Evolutionary conservation across 2,113 vertebrate genomes (phyloP), one percentile per base, ranked within the genome.

Genomic region (Puma concolor): DNA sequence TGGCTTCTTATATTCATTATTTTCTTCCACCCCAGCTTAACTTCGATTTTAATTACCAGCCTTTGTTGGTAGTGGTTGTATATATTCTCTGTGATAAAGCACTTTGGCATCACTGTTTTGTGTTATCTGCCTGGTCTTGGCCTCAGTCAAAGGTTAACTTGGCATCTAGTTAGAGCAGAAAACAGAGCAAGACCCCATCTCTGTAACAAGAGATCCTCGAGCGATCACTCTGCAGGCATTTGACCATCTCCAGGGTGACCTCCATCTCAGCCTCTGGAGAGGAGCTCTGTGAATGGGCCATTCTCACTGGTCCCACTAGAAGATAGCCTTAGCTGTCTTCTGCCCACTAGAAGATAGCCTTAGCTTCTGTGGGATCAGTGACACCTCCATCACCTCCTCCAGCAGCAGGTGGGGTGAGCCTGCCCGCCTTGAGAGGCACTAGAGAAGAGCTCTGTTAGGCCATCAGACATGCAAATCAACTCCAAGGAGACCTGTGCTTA

Each of bases 381-480:
- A 38, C 60, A 13, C 10, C 38, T 17, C 31, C 38, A 3, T 2
- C 9, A 38, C 33, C 11, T 6, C 33, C 50, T 44, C 1, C 2
- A 33, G 33, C 31, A 29, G 12, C 12, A 44, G 31, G 7, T 6
- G 17, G 4, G 33, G 10, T 48, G 23, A 81, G 57, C 25, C 50
- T 54, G 8, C 1, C 1, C 8, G 8, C 31, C 36, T 64, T 21
- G 12, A 48, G 63, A n/a, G 41, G 36, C 52, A 54, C n/a, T 63
- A 36, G 15, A 48, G 17, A 50, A n/a, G n/a, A 29, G n/a, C 13
- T 31, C 36, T 76, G 16, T 33, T 5, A 69, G 15, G 36, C 0
- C 21, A 5, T 38, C 63, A 80, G 23, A 29, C 48, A 92, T 60
- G 84, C 84, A 95, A 95, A 97, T 76, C 0, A 4, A 16, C 38